phyloP scores from a whole-genome alignment of 2,797 vertebrate genomes.

The Meriones psammophilus region DNA sequence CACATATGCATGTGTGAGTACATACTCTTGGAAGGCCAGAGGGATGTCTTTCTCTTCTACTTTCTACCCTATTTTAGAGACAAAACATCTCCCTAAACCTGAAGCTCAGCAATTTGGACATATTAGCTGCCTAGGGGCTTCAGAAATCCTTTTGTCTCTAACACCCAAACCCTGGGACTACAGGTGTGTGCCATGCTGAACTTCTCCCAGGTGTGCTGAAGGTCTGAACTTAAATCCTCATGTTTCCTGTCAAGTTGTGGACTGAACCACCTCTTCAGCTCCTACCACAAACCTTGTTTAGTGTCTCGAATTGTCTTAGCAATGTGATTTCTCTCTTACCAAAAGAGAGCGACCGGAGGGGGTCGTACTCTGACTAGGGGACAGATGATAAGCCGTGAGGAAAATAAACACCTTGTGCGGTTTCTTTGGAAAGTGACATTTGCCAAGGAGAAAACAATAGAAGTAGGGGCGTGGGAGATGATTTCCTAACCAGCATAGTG shows the following conservation, averaged over 20 bases:
- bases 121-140: background rate
- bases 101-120: background rate
- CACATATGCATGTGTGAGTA: no score
- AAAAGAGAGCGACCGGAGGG: background rate
- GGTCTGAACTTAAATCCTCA: background rate
- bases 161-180: background rate
- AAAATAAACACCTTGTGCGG: background rate
- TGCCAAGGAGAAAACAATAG: background rate
- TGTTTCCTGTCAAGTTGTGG: background rate
- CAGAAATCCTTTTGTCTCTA: background rate
- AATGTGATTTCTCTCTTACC: background rate
- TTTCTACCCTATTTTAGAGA: background rate
- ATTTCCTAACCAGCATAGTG: no score
- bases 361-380: background rate
- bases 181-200: background rate
- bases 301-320: background rate
- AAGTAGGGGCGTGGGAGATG: no score
- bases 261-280: no score
- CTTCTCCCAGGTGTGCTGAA: no score
- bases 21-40: no score
- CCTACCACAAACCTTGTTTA: background rate
- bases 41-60: background rate
- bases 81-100: background rate
- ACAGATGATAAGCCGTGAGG: background rate
- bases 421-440: background rate